Percentiles rank a stretch among this genome's conserved stretches.
These are phyloP conservation scores for Pygocentrus nattereri DNA, from an alignment of 2,797 vertebrate genomes.

Conservation along the genomic window DNA sequence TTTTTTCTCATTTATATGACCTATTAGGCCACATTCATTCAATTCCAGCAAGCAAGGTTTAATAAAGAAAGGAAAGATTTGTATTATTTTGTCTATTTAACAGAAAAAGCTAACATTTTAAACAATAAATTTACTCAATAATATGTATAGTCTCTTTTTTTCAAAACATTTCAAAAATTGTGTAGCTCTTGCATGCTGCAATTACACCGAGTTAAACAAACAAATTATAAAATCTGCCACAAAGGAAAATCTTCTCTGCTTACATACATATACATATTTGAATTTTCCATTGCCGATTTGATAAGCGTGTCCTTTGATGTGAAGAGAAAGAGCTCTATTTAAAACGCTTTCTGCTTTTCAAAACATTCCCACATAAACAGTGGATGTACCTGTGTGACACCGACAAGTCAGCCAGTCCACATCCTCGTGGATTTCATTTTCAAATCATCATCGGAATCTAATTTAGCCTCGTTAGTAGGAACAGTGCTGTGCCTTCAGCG, in stretches of 20 bases:
- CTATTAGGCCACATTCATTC: not conserved
- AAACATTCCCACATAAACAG: constrained; percentile 17
- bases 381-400: constrained; percentile 57
- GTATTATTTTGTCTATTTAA: not conserved
- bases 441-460: constrained; percentile 75
- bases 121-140: not conserved
- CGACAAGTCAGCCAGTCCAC: constrained; percentile 50
- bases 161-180: not conserved
- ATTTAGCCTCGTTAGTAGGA: constrained; percentile 76
- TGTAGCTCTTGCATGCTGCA: too few species aligned
- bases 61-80: not conserved
- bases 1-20: not conserved
- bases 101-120: not conserved
- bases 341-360: not conserved
- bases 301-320: constrained; percentile 59
- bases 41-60: constrained; percentile 1
- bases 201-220: not conserved
- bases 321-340: not conserved
- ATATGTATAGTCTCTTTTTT: not conserved
- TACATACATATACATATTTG: constrained; percentile 65
- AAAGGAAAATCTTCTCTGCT: constrained; percentile 27
- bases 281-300: constrained; percentile 54
- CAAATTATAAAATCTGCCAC: constrained; percentile 55
- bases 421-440: constrained; percentile 80
- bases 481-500: constrained; percentile 74